Conservation (phyloP, 2,113 vertebrate genomes). For the Cebus imitator region DNA sequence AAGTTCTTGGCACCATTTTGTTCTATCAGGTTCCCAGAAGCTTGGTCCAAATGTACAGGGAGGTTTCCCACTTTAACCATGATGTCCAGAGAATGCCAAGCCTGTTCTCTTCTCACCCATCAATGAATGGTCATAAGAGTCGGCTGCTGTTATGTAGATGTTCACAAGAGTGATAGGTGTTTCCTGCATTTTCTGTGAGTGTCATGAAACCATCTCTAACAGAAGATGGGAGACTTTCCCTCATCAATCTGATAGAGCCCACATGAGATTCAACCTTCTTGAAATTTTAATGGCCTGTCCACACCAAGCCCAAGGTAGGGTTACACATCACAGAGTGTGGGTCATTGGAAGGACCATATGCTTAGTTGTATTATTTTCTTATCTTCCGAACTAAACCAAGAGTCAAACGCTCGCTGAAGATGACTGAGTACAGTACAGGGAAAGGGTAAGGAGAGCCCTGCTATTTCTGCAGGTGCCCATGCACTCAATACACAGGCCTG, state of each 20-base stretch:
- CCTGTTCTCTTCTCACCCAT: background rate
- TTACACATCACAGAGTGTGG: background rate
- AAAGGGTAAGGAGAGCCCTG: background rate
- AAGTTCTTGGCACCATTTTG: background rate
- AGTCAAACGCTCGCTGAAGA: background rate
- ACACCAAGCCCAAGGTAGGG: background rate
- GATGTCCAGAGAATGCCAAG: background rate
- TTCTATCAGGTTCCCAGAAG: background rate
- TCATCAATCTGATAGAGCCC: background rate
- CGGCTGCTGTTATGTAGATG: no score
- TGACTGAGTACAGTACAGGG: background rate
- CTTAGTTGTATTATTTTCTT: background rate
- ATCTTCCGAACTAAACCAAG: background rate
- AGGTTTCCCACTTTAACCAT: background rate
- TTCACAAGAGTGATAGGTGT: background rate
- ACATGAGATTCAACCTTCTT: background rate
- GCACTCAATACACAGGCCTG: background rate
- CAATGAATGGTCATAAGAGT: background rate
- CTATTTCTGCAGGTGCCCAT: background rate
- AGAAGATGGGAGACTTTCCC: background rate
- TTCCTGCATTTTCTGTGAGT: background rate
- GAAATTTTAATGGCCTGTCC: background rate
- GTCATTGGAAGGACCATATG: fast-evolving
- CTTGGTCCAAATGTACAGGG: background rate
- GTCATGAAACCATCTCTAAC: background rate